These are phyloP conservation scores for Furcifer pardalis DNA, from an alignment of 2,797 vertebrate genomes.

Conservation along the genomic window DNA sequence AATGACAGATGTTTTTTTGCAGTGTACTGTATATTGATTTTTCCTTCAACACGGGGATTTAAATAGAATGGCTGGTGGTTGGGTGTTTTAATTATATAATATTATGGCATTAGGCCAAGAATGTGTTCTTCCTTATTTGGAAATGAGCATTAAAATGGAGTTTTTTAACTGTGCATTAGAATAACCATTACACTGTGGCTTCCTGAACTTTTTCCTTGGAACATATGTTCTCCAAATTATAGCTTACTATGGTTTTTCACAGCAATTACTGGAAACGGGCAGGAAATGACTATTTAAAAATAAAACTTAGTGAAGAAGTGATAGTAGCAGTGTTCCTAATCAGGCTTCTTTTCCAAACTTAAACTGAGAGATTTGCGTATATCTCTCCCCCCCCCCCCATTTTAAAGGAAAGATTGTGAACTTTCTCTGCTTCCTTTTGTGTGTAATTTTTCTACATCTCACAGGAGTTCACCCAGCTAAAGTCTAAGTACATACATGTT, in stretches of 20 bases:
- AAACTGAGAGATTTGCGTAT: neutral
- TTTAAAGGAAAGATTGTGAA: too few relatives aligned
- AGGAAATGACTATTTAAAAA: neutral
- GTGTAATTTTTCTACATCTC: neutral
- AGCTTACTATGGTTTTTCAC: constrained; percentile 10
- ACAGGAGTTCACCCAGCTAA: neutral
- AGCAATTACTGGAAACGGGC: neutral
- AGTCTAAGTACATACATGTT: too few relatives aligned
- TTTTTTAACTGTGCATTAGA: neutral
- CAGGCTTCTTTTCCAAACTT: constrained; percentile 1
- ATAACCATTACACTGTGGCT: neutral
- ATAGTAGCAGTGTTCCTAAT: neutral
- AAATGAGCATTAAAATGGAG: neutral
- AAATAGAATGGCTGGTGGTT: neutral
- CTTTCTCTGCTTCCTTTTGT: too few relatives aligned
- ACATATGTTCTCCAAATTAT: constrained; percentile 12
- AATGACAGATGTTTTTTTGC: neutral
- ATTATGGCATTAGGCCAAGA: constrained; percentile 15
- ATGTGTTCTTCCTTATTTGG: constrained; percentile 1
- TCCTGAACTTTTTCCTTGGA: neutral
- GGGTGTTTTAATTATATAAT: constrained; percentile 36
- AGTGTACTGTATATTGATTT: neutral
- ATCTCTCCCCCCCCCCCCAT: too few relatives aligned
- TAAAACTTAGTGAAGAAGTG: neutral
- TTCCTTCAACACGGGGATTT: neutral